A percentile compares a stretch with the other conserved stretches of the same genome.
phyloP scores from a whole-genome alignment of 2,888 invertebrate species.

The Agrotis exclamationis region DNA sequence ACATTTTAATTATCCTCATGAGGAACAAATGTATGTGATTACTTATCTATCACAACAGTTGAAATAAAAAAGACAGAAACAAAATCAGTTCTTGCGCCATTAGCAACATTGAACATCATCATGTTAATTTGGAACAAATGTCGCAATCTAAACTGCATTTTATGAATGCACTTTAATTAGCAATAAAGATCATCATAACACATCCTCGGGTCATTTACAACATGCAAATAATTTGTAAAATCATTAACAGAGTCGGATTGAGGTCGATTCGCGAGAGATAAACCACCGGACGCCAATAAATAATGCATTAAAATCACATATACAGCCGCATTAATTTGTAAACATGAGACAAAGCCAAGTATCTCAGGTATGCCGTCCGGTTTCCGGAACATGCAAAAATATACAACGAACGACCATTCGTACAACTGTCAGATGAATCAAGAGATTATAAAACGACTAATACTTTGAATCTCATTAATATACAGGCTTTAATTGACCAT shows the following conservation, averaged over 20 bases:
- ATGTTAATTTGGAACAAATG: constrained; percentile 9
- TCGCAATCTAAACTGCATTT: constrained; percentile 20
- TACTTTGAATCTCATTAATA: constrained; percentile 25
- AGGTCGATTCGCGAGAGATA: constrained; percentile 41
- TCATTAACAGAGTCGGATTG: constrained; percentile 38
- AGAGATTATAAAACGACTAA: constrained; percentile 38
- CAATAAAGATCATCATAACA: constrained; percentile 32
- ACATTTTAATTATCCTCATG: constrained; percentile 3
- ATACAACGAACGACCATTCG: constrained; percentile 27
- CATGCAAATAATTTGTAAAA: constrained; percentile 22
- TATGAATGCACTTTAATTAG: constrained; percentile 1
- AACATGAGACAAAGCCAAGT: constrained; percentile 52
- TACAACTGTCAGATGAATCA: constrained; percentile 46
- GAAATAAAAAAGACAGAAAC: constrained; percentile 1
- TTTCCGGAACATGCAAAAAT: constrained; percentile 61
- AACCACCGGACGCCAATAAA: constrained; percentile 38
- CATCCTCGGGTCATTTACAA: constrained; percentile 25
- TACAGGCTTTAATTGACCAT: constrained; percentile 26
- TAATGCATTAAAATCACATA: constrained; percentile 56
- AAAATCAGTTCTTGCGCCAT: background rate
- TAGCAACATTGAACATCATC: constrained; percentile 5
- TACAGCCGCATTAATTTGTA: constrained; percentile 33
- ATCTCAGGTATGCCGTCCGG: constrained; percentile 54
- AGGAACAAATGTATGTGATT: background rate
- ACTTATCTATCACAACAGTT: background rate